phyloP scores from a whole-genome alignment of 2,888 invertebrate species.

The Agapostemon virescens region DNA sequence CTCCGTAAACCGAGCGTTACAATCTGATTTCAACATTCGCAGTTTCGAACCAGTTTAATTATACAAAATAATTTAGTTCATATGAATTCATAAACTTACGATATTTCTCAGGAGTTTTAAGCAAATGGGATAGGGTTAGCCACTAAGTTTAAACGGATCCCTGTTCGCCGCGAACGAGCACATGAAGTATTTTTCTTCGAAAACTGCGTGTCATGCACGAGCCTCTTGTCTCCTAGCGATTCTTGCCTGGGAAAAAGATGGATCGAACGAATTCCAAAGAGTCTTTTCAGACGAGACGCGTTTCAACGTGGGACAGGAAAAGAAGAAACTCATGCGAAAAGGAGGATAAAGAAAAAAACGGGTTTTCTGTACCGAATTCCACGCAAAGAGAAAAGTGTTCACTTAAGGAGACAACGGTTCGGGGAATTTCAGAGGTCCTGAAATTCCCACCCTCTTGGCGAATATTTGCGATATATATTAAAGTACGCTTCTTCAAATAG shows the following conservation, averaged over 20 bases:
- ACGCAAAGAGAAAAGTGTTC: constrained; percentile 42
- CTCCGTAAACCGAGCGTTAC: too few relatives aligned
- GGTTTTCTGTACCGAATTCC: constrained; percentile 50
- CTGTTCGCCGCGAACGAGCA: background rate
- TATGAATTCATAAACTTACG: too few relatives aligned
- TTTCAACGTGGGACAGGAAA: constrained; percentile 43
- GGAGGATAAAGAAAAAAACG: constrained; percentile 34
- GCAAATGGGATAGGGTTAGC: background rate
- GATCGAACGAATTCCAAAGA: constrained; percentile 26
- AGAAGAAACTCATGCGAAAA: constrained; percentile 24
- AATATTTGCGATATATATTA: constrained; percentile 1
- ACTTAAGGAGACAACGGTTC: constrained; percentile 24
- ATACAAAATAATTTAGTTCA: too few relatives aligned
- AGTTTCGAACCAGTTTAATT: too few relatives aligned
- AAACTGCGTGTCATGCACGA: background rate
- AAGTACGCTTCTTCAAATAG: background rate
- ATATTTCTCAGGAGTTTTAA: background rate
- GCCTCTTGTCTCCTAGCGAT: constrained; percentile 4
- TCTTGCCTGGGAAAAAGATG: background rate
- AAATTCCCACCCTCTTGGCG: background rate
- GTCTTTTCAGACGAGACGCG: constrained; percentile 3
- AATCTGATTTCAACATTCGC: too few relatives aligned
- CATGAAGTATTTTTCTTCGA: background rate
- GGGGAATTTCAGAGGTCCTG: constrained; percentile 22
- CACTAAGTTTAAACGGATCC: too few relatives aligned